Evolutionary conservation across 2,888 invertebrate species (phyloP), one percentile per base, ranked within the genome.

Genomic region (Morinoia aosen): DNA sequence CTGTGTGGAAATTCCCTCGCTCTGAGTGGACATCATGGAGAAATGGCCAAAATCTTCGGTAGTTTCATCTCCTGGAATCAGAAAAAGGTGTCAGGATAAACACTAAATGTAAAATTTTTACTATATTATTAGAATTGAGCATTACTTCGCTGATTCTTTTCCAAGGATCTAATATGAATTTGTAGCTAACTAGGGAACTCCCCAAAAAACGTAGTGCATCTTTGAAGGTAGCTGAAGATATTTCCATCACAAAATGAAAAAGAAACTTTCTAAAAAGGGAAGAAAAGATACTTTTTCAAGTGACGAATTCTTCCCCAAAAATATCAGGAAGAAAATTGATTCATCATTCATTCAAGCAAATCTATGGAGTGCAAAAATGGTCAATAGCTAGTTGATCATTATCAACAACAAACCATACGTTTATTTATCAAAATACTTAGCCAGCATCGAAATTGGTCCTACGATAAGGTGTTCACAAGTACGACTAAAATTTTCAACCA

Each of bases 1-100:
- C 76, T 96, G 96, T 12, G 96, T 96, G 57, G 94, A 96, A 61
- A 96, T 90, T 25, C 95, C 95, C 64, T 95, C 96, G 95, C 96
- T 96, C 94, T 96, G 96, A 12, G 95, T 93, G n/a, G 96, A 96
- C 64, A 95, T 93, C 39, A 95, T 95, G 90, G 96, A 96, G 56
- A 95, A 91, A 56, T 96, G 96, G 94, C 96, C 96, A 10, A 94
- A 58, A 91, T 95, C 95, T n/a, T 91, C 96, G 25, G 95, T 91
- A n/a, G 96, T 95, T 11, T 95, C 95, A 39, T 96, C 96, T 39
- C 91, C 94, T 61, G 94, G 12, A 16, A 58, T 76, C 8, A 19
- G 25, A 76, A 2, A 76, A 76, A 25, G 8, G 76, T 19, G 76
- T 76, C 76, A 19, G 33, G 33, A 76, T 16, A 12, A 25, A 33